phyloP scores from a whole-genome alignment of 2,888 invertebrate genomes.

The Platycheirus albimanus region DNA sequence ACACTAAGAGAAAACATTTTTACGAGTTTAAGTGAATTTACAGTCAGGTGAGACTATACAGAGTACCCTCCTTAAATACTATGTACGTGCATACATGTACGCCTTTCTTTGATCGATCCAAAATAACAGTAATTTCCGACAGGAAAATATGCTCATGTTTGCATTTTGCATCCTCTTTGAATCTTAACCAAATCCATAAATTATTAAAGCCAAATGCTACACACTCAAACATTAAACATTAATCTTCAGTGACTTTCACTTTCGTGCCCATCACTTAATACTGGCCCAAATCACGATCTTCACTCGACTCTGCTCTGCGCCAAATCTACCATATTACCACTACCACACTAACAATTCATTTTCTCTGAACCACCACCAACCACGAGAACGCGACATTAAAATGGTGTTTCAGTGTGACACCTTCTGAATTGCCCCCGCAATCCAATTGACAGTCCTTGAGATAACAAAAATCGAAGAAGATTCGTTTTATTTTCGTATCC shows the following conservation, averaged over 20 bases:
- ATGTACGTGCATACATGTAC: too few species aligned
- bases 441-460: constrained; percentile 53
- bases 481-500: constrained; percentile 45
- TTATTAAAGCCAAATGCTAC: constrained; percentile 25
- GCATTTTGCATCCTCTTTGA: too few species aligned
- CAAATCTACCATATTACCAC: constrained; percentile 1
- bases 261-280: constrained; percentile 60
- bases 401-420: constrained; percentile 67
- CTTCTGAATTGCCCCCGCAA: constrained; percentile 40
- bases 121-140: too few species aligned
- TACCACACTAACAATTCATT: constrained; percentile 1
- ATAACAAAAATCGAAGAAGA: constrained; percentile 46
- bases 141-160: too few species aligned
- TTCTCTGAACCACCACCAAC: constrained; percentile 7
- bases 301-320: not conserved
- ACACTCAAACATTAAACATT: constrained; percentile 37
- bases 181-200: constrained; percentile 19
- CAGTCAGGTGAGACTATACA: too few species aligned
- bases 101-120: too few species aligned
- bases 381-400: constrained; percentile 56
- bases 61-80: too few species aligned
- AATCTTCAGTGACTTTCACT: constrained; percentile 67
- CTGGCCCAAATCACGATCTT: constrained; percentile 64
- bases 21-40: too few species aligned
- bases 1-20: too few species aligned